Base-by-base conservation (phyloP, 2,797 vertebrate genomes). In the Premnoplex brunnescens region DNA sequence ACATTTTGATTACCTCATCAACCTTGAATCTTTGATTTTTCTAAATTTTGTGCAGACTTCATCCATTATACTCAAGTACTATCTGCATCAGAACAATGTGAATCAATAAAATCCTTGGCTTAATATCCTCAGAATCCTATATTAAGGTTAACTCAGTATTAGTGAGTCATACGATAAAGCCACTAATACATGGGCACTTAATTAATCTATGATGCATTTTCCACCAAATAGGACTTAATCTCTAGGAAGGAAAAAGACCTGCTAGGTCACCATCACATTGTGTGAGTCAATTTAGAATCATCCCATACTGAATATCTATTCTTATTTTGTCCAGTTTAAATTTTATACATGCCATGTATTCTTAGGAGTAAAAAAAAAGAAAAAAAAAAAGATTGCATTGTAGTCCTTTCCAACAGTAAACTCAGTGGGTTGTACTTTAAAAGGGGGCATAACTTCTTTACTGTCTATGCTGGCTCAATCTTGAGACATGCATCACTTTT, bases 131-230 rank as follows among this genome's bases (percentile, higher is more conserved):
- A 80, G 84, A 85, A 87, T 69, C 71, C 64, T 94, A 22, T 83
- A 89, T 93, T 87, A 94, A 94, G 83, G 84, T 84, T 95, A 91
- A 83, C 75, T 91, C 59, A 71, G 84, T 91, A 83, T 93, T 71
- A 92, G 77, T 94, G 93, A 96, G 64, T 94, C 93, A 96, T 93
- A 83, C 46, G 49, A 79, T 85, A 94, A 91, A 92, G 76, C 54
- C 86, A 84, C 83, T 85, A 93, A 95, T 91, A 95, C 67, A 84
- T 26, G 30, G 55, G 59, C 81, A 94, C 66, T 93, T 88, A 87
- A 88, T 96, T 95, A 91, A 94, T 86, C 64, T 85, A 28, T 81
- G 78, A 82, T 91, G 59, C 52, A 82, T 91, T 93, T 94, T 92
- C 81, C 75, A 87, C 44, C 20, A 93, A 64, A 82, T 93, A 63